phyloP scores from a whole-genome alignment of 1,140 invertebrate genomes.

The Ostrea edulis region DNA sequence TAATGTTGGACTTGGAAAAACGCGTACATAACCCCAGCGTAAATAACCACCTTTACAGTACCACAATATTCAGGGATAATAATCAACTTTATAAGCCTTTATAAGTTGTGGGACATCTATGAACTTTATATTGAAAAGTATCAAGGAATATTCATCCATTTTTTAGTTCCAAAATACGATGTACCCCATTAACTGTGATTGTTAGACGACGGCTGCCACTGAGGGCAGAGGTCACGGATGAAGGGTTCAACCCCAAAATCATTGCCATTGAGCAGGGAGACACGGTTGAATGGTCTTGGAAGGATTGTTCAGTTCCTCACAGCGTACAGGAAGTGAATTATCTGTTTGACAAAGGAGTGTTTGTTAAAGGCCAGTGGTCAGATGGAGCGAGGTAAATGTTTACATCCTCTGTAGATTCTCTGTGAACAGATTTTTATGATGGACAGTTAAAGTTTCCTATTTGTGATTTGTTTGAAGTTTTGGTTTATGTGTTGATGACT shows the following conservation, averaged over 20 bases:
- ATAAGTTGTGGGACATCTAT: too few species aligned
- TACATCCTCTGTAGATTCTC: too few species aligned
- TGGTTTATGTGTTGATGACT: too few species aligned
- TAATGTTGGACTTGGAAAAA: too few species aligned
- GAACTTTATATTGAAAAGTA: too few species aligned
- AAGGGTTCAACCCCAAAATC: slow-evolving; percentile 74
- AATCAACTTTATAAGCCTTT: too few species aligned
- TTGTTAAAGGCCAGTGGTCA: slow-evolving; percentile 55
- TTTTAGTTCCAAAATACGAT: slow-evolving; percentile 59
- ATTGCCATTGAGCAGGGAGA: slow-evolving; percentile 77
- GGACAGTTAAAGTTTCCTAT: too few species aligned
- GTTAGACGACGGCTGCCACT: slow-evolving; percentile 70
- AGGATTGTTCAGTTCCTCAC: slow-evolving; percentile 70
- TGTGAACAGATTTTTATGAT: too few species aligned
- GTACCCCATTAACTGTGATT: slow-evolving; percentile 72
- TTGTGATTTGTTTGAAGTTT: too few species aligned
- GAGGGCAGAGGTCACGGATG: slow-evolving; percentile 72
- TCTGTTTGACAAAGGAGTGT: slow-evolving; percentile 65
- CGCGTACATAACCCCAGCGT: too few species aligned
- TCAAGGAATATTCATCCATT: slow-evolving; percentile 15
- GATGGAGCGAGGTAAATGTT: slow-evolving; percentile 60
- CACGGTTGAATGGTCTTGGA: slow-evolving; percentile 77
- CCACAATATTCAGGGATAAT: too few species aligned
- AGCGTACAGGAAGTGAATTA: slow-evolving; percentile 74
- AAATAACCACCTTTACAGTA: too few species aligned